Evolutionary conservation across 2,888 invertebrate genomes (phyloP).

Genomic region (Conus canariensis): DNA sequence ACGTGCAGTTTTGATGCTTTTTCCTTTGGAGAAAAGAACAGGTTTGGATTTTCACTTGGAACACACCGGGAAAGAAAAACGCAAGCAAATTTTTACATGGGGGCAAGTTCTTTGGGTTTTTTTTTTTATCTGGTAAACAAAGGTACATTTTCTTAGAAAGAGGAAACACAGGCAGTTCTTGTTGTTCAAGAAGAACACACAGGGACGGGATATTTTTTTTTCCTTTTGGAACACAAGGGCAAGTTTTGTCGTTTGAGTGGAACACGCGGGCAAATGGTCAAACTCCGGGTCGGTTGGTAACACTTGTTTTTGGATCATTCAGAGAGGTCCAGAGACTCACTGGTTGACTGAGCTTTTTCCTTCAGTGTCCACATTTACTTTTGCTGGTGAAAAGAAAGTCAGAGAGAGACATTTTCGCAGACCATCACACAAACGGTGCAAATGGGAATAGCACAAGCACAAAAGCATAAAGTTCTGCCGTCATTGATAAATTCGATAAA

Average conservation of each 20-base stretch:
- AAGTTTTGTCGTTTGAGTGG: not conserved
- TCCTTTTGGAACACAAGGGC: not conserved
- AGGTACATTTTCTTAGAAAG: not conserved
- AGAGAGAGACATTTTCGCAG: not conserved
- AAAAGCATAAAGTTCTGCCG: not conserved
- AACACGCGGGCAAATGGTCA: not conserved
- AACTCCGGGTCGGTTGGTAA: not conserved
- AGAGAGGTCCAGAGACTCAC: not conserved
- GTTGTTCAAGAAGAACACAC: too few relatives aligned
- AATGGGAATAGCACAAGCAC: not conserved
- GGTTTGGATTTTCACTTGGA: too few relatives aligned
- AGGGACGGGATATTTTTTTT: too few relatives aligned
- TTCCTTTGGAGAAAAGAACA: too few relatives aligned
- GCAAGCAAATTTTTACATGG: too few relatives aligned
- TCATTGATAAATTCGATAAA: too few relatives aligned
- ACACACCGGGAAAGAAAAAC: too few relatives aligned
- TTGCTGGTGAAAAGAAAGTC: not conserved
- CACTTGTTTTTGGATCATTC: not conserved
- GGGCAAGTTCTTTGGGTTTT: not conserved
- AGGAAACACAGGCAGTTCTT: not conserved
- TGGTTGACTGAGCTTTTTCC: constrained; percentile 11
- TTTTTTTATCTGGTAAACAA: not conserved
- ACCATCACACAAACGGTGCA: not conserved
- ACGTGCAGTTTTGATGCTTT: not conserved
- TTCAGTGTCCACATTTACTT: constrained; percentile 5